A percentile compares a stretch with the other conserved stretches of the same genome.
phyloP scores from a whole-genome alignment of 2,797 vertebrate genomes.

The Chiloscyllium punctatum region DNA sequence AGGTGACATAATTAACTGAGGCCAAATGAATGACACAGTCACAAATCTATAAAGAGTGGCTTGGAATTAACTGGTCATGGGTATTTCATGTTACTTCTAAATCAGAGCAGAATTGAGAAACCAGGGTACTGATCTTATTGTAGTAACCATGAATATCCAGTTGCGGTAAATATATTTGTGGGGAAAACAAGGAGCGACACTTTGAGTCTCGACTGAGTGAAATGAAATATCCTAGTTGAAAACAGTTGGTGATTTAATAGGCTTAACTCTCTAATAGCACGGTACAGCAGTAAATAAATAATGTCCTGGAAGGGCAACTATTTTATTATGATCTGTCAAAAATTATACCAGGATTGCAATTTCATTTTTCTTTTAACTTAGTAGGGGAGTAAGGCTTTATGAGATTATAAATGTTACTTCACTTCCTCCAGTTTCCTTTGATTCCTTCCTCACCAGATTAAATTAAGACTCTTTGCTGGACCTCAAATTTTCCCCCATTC shows the following conservation, averaged over 20 bases:
- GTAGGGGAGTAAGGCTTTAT: not conserved
- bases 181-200: not conserved
- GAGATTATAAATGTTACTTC: not conserved
- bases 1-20: not conserved
- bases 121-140: not conserved
- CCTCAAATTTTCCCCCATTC: not conserved
- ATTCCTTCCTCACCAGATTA: not conserved
- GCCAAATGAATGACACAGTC: not conserved
- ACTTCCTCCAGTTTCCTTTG: not conserved
- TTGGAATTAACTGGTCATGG: not conserved
- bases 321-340: not conserved
- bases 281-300: not conserved
- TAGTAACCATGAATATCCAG: not conserved
- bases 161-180: not conserved
- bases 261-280: not conserved
- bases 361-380: not conserved
- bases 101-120: conserved; percentile 9
- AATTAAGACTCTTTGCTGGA: not conserved
- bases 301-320: not conserved
- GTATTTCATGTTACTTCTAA: not conserved
- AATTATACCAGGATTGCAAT: not conserved
- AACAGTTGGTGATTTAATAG: not conserved
- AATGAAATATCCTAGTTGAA: not conserved
- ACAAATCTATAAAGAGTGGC: not conserved
- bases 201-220: not conserved